Conservation (phyloP, 2,797 vertebrate genomes). For the Cuniculus paca region DNA sequence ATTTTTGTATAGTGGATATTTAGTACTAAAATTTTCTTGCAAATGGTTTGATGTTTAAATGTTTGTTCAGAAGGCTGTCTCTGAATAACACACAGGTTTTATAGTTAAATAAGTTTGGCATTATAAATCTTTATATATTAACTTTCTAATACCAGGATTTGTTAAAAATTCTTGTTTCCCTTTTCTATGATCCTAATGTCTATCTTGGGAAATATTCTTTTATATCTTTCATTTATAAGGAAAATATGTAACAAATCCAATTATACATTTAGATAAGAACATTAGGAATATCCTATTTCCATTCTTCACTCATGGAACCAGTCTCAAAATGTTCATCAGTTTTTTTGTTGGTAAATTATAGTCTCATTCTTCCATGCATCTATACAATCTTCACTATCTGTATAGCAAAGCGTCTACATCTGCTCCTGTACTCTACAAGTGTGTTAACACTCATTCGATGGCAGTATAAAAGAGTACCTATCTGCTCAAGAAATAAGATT, state of each 20-base stretch:
- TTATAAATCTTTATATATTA: conserved; percentile 37
- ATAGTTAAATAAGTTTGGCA: conserved; percentile 58
- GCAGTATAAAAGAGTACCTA: neutral
- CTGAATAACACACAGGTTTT: conserved; percentile 20
- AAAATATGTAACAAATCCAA: conserved; percentile 38
- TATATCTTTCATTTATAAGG: neutral
- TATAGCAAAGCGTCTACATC: neutral
- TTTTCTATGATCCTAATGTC: neutral
- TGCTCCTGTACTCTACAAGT: neutral
- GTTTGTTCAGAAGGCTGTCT: conserved; percentile 7
- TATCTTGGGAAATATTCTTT: conserved; percentile 39
- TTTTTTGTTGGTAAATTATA: conserved; percentile 63
- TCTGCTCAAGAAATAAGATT: neutral
- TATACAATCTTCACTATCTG: conserved; percentile 10
- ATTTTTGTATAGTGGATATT: neutral
- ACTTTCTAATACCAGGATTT: conserved; percentile 39
- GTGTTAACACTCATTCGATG: conserved; percentile 48
- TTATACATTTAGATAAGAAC: conserved; percentile 55
- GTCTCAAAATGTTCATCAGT: conserved; percentile 46
- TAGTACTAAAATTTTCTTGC: conserved; percentile 30
- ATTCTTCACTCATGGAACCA: conserved; percentile 49
- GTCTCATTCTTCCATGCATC: conserved; percentile 24
- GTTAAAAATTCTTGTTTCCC: conserved; percentile 31
- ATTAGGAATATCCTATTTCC: conserved; percentile 36
- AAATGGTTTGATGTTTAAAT: conserved; percentile 37